Evolutionary conservation across 1,140 invertebrate genomes (phyloP).

Genomic region (Zophobas atratus): DNA sequence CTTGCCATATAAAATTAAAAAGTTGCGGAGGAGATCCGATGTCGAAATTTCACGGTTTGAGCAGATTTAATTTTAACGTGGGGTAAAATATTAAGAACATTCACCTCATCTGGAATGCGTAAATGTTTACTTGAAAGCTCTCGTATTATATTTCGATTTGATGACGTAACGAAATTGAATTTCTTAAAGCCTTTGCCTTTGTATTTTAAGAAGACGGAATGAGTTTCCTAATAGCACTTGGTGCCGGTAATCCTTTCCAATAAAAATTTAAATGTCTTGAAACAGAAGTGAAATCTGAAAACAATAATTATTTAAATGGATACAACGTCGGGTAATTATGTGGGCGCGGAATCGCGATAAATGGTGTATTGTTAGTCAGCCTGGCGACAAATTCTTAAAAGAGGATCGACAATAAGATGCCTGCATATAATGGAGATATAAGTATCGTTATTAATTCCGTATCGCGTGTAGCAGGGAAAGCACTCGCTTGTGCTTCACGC

Average conservation of each 20-base stretch:
- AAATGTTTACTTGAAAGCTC: constrained; percentile 37
- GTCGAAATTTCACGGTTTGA: constrained; percentile 18
- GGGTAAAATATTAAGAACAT: constrained; percentile 2
- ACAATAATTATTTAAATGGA: constrained; percentile 33
- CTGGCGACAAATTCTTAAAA: constrained; percentile 27
- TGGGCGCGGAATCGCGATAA: constrained; percentile 3
- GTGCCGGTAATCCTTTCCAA: constrained; percentile 17
- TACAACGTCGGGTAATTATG: constrained; percentile 1
- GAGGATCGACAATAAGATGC: constrained; percentile 43
- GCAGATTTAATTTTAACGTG: constrained; percentile 28
- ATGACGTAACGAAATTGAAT: constrained; percentile 41
- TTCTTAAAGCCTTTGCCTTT: constrained; percentile 40
- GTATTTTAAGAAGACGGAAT: constrained; percentile 37
- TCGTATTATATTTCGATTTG: constrained; percentile 39
- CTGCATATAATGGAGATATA: constrained; percentile 53
- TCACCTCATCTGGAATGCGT: constrained; percentile 31
- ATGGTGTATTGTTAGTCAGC: constrained; percentile 1
- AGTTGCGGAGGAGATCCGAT: neutral
- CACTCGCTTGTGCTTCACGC: constrained; percentile 54
- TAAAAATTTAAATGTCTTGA: constrained; percentile 20
- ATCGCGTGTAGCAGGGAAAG: constrained; percentile 50
- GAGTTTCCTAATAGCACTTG: constrained; percentile 24
- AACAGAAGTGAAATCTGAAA: constrained; percentile 18
- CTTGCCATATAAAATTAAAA: constrained; percentile 26
- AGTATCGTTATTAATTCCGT: constrained; percentile 53